Base-by-base conservation (phyloP, 2,113 vertebrate species). In the Mohoua ochrocephala region DNA sequence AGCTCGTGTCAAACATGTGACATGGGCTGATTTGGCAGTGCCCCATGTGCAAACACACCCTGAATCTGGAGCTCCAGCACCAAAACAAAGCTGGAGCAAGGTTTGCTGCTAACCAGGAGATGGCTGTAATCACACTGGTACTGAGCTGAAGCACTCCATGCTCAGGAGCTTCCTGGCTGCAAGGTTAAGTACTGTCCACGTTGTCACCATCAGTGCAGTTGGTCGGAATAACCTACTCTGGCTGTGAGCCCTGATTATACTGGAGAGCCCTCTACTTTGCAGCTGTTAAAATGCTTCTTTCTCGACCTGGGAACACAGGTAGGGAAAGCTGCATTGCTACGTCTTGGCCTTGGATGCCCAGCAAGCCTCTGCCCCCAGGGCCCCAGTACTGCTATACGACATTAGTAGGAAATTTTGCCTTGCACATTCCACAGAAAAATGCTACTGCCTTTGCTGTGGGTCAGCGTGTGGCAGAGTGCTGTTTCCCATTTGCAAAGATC, bases 401-500 rank as follows among this genome's bases (percentile, higher is more conserved):
- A 23, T 30, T 45, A 42, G 26, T 3, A 57, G 61, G 63, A 88
- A 61, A 60, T 59, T 54, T 67, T 3, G 2, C 39, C 28, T 84
- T 41, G 9, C 12, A 17, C 64, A 53, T 78, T 68, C 47, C 33
- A 18, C 20, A 78, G 60, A 28, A 86, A 64, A 93, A 50, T 28
- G 27, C 14, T 85, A 10, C 59, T 59, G 68, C 37, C 22, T 74
- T 59, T 88, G 60, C 60, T 84, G 33, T 44, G 37, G 27, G 60
- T 67, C 64, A 87, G 49, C 0, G 0, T 37, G 41, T 56, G 37
- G 28, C 33, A 75, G 21, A 59, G 10, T 2, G 1, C 17, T 61
- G 14, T 11, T 77, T 52, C 20, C 35, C 28, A 22, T 52, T 74
- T 39, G 3, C 23, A 74, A 86, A 35, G 27, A 54, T 50, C 20